These are phyloP conservation scores for Mycetomoellerius zeteki DNA, from an alignment of 1,140 invertebrate genomes.

Conservation along the genomic window DNA sequence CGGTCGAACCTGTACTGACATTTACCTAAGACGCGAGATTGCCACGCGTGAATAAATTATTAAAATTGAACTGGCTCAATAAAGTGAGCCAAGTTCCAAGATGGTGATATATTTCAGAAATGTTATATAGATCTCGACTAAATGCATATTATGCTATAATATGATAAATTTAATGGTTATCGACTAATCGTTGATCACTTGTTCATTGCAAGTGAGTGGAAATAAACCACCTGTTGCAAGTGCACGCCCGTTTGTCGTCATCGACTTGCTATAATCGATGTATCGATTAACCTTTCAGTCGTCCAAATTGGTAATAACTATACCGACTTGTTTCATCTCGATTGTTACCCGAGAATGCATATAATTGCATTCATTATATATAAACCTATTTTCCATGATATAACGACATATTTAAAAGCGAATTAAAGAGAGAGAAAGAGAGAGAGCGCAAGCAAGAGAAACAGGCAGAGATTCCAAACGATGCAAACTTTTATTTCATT, in stretches of 20 bases:
- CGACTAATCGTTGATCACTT: slow-evolving; percentile 38
- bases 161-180: slow-evolving; percentile 7
- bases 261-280: slow-evolving; percentile 14
- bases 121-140: neutral
- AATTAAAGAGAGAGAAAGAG: no score
- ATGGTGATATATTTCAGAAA: neutral
- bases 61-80: neutral
- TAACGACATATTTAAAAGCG: neutral
- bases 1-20: no score
- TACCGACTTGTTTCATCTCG: slow-evolving; percentile 23
- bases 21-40: neutral
- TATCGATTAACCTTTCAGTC: slow-evolving; percentile 66
- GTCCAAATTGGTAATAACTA: slow-evolving; percentile 20
- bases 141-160: neutral
- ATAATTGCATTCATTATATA: neutral
- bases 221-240: slow-evolving; percentile 66
- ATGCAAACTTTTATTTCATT: neutral
- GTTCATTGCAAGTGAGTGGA: slow-evolving; percentile 20
- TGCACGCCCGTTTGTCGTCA: slow-evolving; percentile 37
- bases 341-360: neutral
- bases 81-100: neutral
- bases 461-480: no score
- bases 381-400: neutral
- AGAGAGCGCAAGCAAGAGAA: neutral
- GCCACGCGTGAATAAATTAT: neutral